Evolutionary conservation across 2,888 invertebrate species (phyloP).

Genomic region (Agrotis exclamationis): DNA sequence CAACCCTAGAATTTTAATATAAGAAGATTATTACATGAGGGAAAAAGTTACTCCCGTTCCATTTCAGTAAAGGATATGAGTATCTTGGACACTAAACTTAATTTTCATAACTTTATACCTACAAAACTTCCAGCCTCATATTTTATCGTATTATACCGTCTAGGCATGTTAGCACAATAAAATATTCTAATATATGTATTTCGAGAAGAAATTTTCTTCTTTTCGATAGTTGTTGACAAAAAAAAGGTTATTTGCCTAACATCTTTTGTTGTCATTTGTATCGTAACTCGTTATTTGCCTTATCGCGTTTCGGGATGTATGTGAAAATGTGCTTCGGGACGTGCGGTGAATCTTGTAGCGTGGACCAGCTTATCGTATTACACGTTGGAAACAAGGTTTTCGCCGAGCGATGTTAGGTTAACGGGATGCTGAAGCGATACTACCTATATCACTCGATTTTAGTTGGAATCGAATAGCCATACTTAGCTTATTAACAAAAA

Average conservation of each 20-base stretch:
- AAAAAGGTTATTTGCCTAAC: conserved; percentile 28
- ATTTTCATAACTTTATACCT: conserved; percentile 35
- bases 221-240: neutral
- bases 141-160: conserved; percentile 28
- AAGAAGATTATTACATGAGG: conserved; percentile 6
- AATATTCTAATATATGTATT: conserved; percentile 1
- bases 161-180: neutral
- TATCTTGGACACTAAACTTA: conserved; percentile 14
- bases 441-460: conserved; percentile 13
- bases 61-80: conserved; percentile 5
- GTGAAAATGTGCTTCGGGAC: conserved; percentile 69
- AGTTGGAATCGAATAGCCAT: neutral
- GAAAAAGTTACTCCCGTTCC: conserved; percentile 11
- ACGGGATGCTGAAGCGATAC: conserved; percentile 30
- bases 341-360: conserved; percentile 64
- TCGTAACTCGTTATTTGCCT: conserved; percentile 60
- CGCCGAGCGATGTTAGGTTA: conserved; percentile 50
- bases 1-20: neutral
- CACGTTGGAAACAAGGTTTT: conserved; percentile 62
- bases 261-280: conserved; percentile 41
- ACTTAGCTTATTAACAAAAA: too few species aligned
- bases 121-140: conserved; percentile 22
- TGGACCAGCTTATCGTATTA: conserved; percentile 72
- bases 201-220: neutral
- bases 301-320: conserved; percentile 67